Base-by-base conservation (phyloP, 2,113 vertebrate genomes). In the Narcine bancroftii region DNA sequence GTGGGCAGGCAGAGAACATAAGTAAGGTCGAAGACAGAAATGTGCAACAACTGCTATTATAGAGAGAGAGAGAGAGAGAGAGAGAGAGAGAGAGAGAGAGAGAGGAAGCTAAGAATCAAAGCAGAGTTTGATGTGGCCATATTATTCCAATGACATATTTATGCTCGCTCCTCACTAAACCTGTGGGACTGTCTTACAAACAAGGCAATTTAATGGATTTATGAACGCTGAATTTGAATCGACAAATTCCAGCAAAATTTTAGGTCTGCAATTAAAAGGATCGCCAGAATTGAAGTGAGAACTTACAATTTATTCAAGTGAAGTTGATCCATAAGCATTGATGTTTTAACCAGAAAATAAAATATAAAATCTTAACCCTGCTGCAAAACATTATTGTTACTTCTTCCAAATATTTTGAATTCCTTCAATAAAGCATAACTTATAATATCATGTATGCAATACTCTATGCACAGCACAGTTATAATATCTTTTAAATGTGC, bases 331-430 rank as follows among this genome's bases (percentile, higher is more conserved):
- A 87, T n/a, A 87, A 87, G 81, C 81, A 87, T 87, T 87, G 53
- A 87, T 6, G 33, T 36, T 87, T 21, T 50, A 60, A 53, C 53
- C 5, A 53, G 36, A 53, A 87, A 63, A 60, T 39, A 39, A 75
- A 75, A 75, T 36, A 39, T 39, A 75, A 75, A 75, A 75, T 60
- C 81, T 36, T n/a, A 87, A 60, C 21, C 36, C 36, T n/a, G 19
- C 53, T 60, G 53, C 81, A 33, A 87, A 87, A 17, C 17, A 36
- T 87, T 56, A 21, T 56, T 87, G 6, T 36, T n/a, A 87, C 36
- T 60, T 36, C 81, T 63, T 60, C 15, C 81, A 60, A 87, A 87
- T 87, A 87, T 87, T 60, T 87, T 87, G 81, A 87, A 60, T 60
- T 53, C 53, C 19, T 53, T 87, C 81, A 87, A 87, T 87, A 19